Base-by-base conservation (phyloP, 2,113 vertebrate species). In the Noturus placidus region DNA sequence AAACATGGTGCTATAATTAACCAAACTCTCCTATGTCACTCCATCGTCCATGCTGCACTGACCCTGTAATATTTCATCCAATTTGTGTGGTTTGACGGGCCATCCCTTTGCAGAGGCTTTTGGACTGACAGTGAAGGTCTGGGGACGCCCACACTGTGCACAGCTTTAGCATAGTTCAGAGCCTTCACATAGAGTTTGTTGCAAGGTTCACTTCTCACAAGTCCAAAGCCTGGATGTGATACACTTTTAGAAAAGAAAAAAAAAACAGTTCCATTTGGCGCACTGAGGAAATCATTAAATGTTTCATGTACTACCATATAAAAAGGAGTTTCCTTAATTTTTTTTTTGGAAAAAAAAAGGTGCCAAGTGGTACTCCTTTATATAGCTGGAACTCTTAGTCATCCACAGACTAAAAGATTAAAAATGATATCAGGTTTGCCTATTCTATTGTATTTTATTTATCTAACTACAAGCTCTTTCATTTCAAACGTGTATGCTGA, bases 51-150 rank as follows among this genome's bases (percentile, higher is more conserved):
- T 89, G 78, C 78, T 86, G 79, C 61, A 82, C 84, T 85, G 86
- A 87, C 86, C 89, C 83, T 80, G 86, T 63, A 87, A 87, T 89
- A 87, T 87, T 89, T 89, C 86, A 89, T 89, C 83, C 86, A 87
- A 86, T 87, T 89, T 89, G 86, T 74, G 72, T 46, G 50, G 52
- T 85, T 81, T 89, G 86, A 85, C 84, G 86, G 82, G 65, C 61
- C 50, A 38, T 84, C 67, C 69, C 89, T 54, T 83, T 50, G 59
- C 83, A 72, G 22, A 81, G 7, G 78, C 57, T 81, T 80, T 72
- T 74, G 78, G 72, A 89, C 30, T 52, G 84, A 59, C 74, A 74
- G 42, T 69, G 14, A 61, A 84, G 35, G 77, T 67, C 85, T 57
- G 33, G 77, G 85, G 85, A 81, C 77, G 27, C 67, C 63, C 50